Conservation (phyloP, 2,888 invertebrate species). For the Automeris io region DNA sequence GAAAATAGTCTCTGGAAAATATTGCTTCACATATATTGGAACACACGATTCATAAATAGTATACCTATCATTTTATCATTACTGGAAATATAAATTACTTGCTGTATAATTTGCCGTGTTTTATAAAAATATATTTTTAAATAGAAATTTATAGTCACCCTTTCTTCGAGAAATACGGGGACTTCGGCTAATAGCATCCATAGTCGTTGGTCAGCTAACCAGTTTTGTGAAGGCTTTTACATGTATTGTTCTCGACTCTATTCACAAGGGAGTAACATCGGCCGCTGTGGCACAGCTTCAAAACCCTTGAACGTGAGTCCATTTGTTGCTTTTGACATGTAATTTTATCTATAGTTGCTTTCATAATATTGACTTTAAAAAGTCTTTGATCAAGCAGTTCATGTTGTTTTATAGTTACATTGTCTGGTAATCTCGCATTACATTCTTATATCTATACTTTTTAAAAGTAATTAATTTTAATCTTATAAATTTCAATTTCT, state of each 20-base stretch:
- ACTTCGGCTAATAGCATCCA: slow-evolving; percentile 47
- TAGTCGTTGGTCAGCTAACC: slow-evolving; percentile 31
- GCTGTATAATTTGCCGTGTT: neutral
- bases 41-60: too few species aligned
- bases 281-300: slow-evolving; percentile 24
- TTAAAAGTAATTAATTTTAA: too few species aligned
- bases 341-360: slow-evolving; percentile 36
- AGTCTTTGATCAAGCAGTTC: slow-evolving; percentile 25
- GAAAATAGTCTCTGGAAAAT: too few species aligned
- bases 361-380: slow-evolving; percentile 25
- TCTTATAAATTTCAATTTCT: too few species aligned
- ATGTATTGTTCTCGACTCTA: slow-evolving; percentile 35
- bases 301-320: slow-evolving; percentile 26
- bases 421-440: too few species aligned
- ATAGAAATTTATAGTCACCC: slow-evolving; percentile 14
- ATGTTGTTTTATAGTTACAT: too few species aligned
- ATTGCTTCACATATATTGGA: too few species aligned
- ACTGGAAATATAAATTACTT: too few species aligned
- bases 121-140: neutral
- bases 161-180: slow-evolving; percentile 35
- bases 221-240: slow-evolving; percentile 10
- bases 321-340: slow-evolving; percentile 54
- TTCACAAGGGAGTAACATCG: slow-evolving; percentile 32
- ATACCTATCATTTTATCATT: too few species aligned
- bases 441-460: too few species aligned